A percentile compares a stretch with the other conserved stretches of the same genome.
phyloP scores from a whole-genome alignment of 2,113 vertebrate species.

The Ceratotherium simum region DNA sequence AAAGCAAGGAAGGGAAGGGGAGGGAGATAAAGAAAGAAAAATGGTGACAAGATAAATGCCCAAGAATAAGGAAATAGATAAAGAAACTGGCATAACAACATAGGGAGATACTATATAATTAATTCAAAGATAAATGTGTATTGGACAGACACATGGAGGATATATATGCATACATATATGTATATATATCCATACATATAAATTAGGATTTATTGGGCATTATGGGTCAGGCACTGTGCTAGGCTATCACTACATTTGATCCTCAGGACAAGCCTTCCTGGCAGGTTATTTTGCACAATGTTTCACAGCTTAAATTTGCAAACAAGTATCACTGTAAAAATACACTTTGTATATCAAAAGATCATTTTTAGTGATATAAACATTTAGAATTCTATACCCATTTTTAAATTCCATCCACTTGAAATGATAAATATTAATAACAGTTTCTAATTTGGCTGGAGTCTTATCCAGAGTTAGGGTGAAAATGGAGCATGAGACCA shows the following conservation, averaged over 20 bases:
- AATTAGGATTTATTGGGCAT: background rate
- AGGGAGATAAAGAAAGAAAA: background rate
- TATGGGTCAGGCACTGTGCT: background rate
- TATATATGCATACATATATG: background rate
- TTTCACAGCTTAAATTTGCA: conserved; percentile 7
- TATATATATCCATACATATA: background rate
- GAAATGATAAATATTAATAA: conserved; percentile 53
- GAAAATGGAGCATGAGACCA: background rate
- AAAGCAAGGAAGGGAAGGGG: background rate
- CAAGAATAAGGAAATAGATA: conserved; percentile 25
- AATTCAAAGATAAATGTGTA: background rate
- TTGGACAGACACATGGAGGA: background rate
- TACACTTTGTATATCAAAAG: conserved; percentile 14
- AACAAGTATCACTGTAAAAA: conserved; percentile 10
- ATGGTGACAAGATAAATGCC: background rate
- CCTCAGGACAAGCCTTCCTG: background rate
- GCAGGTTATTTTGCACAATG: background rate
- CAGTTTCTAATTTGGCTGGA: conserved; percentile 3
- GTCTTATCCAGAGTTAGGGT: background rate
- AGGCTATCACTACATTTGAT: background rate
- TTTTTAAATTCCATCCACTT: conserved; percentile 23
- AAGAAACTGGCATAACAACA: background rate
- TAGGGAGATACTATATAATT: background rate
- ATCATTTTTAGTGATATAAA: conserved; percentile 41
- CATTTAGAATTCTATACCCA: conserved; percentile 14